These are phyloP conservation scores for Phyllotreta striolata DNA, from an alignment of 2,888 invertebrate species.

Conservation along the genomic window DNA sequence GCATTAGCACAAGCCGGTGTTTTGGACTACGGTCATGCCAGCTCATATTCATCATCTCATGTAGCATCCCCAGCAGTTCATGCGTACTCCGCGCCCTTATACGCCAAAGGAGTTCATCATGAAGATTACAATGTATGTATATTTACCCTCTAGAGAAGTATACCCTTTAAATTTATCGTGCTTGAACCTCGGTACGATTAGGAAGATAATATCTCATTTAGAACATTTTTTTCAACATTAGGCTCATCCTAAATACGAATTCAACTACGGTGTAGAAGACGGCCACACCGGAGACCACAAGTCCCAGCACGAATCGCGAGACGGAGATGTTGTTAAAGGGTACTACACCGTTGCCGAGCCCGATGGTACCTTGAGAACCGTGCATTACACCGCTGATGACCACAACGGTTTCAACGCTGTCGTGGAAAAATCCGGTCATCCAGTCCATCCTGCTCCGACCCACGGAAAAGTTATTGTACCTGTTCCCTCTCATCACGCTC, in stretches of 20 bases:
- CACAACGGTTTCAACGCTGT: conserved; percentile 63
- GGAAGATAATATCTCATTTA: too few relatives aligned
- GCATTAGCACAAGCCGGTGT: conserved; percentile 39
- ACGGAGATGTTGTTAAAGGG: conserved; percentile 65
- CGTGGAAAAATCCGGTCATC: conserved; percentile 62
- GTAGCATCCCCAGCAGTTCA: conserved; percentile 36
- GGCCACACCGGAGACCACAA: conserved; percentile 66
- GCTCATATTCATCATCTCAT: conserved; percentile 23
- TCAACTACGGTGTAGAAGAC: conserved; percentile 66
- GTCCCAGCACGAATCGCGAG: conserved; percentile 63
- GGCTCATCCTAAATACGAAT: conserved; percentile 68
- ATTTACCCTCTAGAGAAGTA: too few relatives aligned
- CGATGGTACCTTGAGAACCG: conserved; percentile 65
- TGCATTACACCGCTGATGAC: conserved; percentile 66
- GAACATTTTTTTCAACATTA: not conserved
- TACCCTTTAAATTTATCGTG: too few relatives aligned
- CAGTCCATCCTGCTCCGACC: conserved; percentile 60
- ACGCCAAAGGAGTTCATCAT: conserved; percentile 37
- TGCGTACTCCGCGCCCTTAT: conserved; percentile 40
- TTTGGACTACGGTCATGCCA: conserved; percentile 29
- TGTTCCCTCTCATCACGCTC: conserved; percentile 31
- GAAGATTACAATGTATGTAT: conserved; percentile 47
- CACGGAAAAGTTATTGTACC: conserved; percentile 34
- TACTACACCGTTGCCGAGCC: conserved; percentile 64
- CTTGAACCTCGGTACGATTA: too few relatives aligned